These are phyloP conservation scores for Sebastes steindachneri DNA, from an alignment of 2,797 vertebrate genomes.

Conservation along the genomic window DNA sequence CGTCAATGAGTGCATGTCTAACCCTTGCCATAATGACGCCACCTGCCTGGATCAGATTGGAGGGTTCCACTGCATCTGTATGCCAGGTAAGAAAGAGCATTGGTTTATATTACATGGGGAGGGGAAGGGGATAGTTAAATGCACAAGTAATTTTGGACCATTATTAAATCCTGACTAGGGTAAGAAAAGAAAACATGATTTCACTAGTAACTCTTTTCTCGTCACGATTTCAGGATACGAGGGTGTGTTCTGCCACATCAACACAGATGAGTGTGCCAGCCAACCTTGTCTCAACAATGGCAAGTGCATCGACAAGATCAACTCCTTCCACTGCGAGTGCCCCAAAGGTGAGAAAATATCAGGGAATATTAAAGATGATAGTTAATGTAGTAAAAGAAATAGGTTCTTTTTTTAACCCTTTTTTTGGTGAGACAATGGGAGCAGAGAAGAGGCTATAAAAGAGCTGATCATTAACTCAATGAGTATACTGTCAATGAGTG, in stretches of 20 bases:
- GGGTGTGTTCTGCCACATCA: slow-evolving; percentile 93
- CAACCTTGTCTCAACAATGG: slow-evolving; percentile 95
- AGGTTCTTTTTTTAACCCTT: neutral
- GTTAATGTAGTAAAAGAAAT: neutral
- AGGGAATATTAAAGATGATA: neutral
- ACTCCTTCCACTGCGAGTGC: slow-evolving; percentile 95
- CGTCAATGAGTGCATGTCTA: slow-evolving; percentile 96
- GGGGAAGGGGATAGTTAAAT: neutral
- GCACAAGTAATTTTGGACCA: neutral
- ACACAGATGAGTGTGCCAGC: slow-evolving; percentile 91
- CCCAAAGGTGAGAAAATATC: slow-evolving; percentile 88
- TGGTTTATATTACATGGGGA: neutral
- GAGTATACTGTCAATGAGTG: slow-evolving; percentile 45
- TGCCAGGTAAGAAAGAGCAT: slow-evolving; percentile 87
- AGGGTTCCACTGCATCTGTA: slow-evolving; percentile 97
- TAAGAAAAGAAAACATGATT: neutral
- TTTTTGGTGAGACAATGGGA: slow-evolving; percentile 25
- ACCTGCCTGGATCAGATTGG: slow-evolving; percentile 98
- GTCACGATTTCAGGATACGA: slow-evolving; percentile 86
- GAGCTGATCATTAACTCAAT: slow-evolving; percentile 61
- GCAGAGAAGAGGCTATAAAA: slow-evolving; percentile 24
- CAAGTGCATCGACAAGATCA: slow-evolving; percentile 96
- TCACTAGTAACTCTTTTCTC: neutral
- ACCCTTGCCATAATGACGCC: slow-evolving; percentile 96
- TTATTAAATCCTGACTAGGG: neutral